Percentiles rank a stretch among this genome's conserved stretches.
These are phyloP conservation scores for Tenualosa ilisha DNA, from an alignment of 2,797 vertebrate genomes.

Conservation along the genomic window DNA sequence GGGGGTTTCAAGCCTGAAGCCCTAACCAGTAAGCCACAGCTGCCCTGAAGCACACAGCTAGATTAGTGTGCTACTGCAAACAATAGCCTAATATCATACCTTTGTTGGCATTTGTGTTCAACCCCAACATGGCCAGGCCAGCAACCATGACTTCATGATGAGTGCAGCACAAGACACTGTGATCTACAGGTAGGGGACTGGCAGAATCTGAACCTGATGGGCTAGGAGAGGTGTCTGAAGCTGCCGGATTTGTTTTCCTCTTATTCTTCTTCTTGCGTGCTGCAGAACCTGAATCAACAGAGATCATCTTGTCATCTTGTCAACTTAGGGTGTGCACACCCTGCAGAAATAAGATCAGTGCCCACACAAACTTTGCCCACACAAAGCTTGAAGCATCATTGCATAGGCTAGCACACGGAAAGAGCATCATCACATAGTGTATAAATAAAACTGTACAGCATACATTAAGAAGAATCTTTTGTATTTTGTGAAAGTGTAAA, in stretches of 20 bases:
- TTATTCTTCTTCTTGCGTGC: conserved; percentile 82
- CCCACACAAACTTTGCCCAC: background rate
- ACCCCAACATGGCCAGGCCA: conserved; percentile 80
- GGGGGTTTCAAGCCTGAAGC: too few species aligned
- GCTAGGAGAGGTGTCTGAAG: conserved; percentile 43
- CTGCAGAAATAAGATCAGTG: background rate
- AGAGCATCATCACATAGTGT: background rate
- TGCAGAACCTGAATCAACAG: conserved; percentile 55
- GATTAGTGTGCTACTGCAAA: background rate
- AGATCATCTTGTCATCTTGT: background rate
- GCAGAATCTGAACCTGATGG: background rate
- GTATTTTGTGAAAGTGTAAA: too few species aligned
- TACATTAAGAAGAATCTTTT: too few species aligned
- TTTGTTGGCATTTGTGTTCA: conserved; percentile 68
- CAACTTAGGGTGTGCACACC: background rate
- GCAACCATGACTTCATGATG: conserved; percentile 96
- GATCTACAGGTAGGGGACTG: conserved; percentile 72
- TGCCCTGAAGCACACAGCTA: background rate
- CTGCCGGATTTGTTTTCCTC: conserved; percentile 68
- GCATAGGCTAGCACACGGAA: background rate
- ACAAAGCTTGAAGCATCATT: background rate
- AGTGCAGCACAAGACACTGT: conserved; percentile 90
- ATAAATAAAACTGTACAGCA: background rate
- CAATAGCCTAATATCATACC: conserved; percentile 64
- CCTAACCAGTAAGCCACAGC: too few species aligned